Evolutionary conservation across 2,797 vertebrate genomes (phyloP).

Genomic region (Crotalus adamanteus): DNA sequence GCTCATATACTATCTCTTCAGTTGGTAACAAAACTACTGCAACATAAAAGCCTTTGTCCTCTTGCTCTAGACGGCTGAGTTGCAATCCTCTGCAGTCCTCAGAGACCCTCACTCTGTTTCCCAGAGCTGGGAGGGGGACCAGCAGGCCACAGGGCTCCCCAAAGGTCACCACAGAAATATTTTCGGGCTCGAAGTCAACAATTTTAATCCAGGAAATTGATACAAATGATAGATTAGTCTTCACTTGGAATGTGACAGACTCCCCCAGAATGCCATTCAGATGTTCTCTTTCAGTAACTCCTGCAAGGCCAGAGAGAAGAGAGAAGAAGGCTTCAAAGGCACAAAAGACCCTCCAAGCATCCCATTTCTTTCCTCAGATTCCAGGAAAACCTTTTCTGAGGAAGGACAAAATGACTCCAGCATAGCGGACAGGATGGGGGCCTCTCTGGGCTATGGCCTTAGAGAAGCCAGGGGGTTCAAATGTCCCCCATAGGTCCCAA

Average conservation of each 20-base stretch:
- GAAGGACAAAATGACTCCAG: no score
- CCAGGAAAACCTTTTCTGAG: no score
- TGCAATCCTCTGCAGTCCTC: background rate
- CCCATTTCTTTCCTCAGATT: background rate
- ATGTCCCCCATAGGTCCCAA: no score
- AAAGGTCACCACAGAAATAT: accelerated
- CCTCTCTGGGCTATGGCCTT: no score
- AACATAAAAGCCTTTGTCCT: accelerated
- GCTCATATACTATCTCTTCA: accelerated
- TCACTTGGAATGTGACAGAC: background rate
- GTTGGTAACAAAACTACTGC: background rate
- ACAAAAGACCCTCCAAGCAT: background rate
- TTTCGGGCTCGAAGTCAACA: accelerated
- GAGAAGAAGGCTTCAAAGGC: background rate
- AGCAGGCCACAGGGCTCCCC: accelerated
- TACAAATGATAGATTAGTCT: background rate
- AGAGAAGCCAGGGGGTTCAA: no score
- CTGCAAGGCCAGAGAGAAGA: background rate
- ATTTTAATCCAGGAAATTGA: accelerated
- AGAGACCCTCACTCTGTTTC: background rate
- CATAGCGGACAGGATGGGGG: no score
- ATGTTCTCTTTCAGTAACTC: no score
- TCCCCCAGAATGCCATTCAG: background rate
- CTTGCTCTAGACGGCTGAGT: background rate
- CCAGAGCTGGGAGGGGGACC: accelerated